phyloP scores from a whole-genome alignment of 2,888 invertebrate genomes.

The Oeneis ivallda region DNA sequence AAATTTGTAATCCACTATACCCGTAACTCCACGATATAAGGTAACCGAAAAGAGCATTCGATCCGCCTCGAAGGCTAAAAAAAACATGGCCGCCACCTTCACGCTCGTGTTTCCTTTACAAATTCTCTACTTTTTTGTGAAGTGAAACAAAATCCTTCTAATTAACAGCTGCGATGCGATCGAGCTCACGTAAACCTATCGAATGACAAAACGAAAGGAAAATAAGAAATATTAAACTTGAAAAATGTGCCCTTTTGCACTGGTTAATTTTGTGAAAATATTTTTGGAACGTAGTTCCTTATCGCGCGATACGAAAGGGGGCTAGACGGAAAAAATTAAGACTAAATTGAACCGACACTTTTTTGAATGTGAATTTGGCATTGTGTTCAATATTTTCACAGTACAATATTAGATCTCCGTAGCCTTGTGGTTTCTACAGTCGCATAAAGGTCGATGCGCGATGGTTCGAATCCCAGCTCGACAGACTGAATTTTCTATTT shows the following conservation, averaged over 20 bases:
- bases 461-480: too few relatives aligned
- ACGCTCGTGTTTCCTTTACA: constrained; percentile 52
- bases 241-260: neutral
- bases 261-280: neutral
- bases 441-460: too few relatives aligned
- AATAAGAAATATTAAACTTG: neutral
- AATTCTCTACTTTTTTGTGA: constrained; percentile 50
- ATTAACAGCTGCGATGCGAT: constrained; percentile 60
- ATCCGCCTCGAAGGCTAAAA: constrained; percentile 56
- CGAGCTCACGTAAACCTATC: constrained; percentile 48
- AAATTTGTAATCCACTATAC: constrained; percentile 34
- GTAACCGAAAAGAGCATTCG: constrained; percentile 47
- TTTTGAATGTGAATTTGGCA: too few relatives aligned
- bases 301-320: too few relatives aligned
- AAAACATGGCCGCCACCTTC: constrained; percentile 46
- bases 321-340: too few relatives aligned
- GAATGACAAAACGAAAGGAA: constrained; percentile 17
- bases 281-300: too few relatives aligned
- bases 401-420: too few relatives aligned
- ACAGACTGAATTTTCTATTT: too few relatives aligned
- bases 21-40: constrained; percentile 58
- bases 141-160: constrained; percentile 56
- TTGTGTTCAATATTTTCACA: too few relatives aligned
- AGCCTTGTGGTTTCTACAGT: too few relatives aligned
- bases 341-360: too few relatives aligned